These are phyloP conservation scores for Zelleria hepariella DNA, from an alignment of 2,888 invertebrate genomes.

Conservation along the genomic window DNA sequence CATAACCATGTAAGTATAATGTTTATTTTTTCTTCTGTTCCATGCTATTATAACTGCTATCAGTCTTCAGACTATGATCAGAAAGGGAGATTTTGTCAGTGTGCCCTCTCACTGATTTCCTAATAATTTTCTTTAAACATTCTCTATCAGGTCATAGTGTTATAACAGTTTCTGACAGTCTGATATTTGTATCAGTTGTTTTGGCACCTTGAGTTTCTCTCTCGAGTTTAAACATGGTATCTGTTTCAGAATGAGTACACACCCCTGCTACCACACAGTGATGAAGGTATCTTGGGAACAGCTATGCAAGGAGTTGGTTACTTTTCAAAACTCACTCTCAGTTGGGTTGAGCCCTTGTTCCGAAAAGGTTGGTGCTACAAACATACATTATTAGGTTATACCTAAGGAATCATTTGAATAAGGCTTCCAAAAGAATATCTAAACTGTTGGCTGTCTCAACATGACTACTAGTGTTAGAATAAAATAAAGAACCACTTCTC, in stretches of 20 bases:
- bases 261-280: conserved; percentile 75
- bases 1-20: conserved; percentile 60
- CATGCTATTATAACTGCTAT: neutral
- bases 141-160: no score
- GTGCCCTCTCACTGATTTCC: no score
- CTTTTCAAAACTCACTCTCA: conserved; percentile 83
- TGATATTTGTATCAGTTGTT: no score
- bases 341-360: conserved; percentile 91
- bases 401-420: neutral
- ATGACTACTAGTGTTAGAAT: neutral
- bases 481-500: conserved; percentile 7
- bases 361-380: conserved; percentile 71
- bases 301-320: conserved; percentile 84
- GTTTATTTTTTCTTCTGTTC: neutral
- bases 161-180: no score
- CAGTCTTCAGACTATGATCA: neutral
- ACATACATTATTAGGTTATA: neutral
- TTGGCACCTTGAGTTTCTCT: no score
- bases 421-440: neutral
- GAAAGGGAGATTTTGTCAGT: no score
- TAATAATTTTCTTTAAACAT: no score
- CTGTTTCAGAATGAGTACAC: conserved; percentile 71
- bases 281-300: conserved; percentile 82
- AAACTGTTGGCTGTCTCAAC: neutral
- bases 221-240: neutral